phyloP scores from a whole-genome alignment of 2,113 vertebrate species.

The Probosciger aterrimus region DNA sequence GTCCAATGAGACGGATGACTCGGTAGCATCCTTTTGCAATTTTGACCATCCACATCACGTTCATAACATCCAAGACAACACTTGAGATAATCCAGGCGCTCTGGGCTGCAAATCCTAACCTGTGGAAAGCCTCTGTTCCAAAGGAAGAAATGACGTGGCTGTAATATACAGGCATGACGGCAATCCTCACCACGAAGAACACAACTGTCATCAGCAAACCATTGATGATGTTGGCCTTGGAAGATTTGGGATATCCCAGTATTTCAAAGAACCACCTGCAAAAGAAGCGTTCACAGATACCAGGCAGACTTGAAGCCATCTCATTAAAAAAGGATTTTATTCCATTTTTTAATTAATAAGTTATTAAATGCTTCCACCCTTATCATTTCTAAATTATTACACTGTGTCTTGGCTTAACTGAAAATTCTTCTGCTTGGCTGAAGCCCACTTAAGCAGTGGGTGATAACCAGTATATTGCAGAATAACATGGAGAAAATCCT shows the following conservation, averaged over 20 bases:
- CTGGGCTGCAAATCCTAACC: conserved; percentile 82
- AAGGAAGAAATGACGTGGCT: conserved; percentile 79
- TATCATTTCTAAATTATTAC: background rate
- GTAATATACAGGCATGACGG: conserved; percentile 90
- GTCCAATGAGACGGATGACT: conserved; percentile 81
- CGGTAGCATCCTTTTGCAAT: conserved; percentile 91
- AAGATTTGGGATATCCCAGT: conserved; percentile 90
- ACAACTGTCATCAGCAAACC: conserved; percentile 91
- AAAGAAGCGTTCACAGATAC: conserved; percentile 57
- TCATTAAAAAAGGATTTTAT: background rate
- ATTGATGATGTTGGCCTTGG: conserved; percentile 89
- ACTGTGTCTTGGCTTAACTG: background rate
- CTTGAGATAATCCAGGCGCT: conserved; percentile 87
- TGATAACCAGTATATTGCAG: background rate
- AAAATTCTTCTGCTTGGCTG: background rate
- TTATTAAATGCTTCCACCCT: background rate
- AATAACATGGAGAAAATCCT: background rate
- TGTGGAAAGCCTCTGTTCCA: conserved; percentile 87
- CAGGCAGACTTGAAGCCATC: background rate
- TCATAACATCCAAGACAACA: conserved; percentile 92
- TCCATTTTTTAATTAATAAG: background rate
- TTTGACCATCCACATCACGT: conserved; percentile 98
- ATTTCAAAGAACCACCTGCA: conserved; percentile 98
- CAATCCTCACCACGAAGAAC: conserved; percentile 93
- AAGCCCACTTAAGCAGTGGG: background rate